Evolutionary conservation across 2,797 vertebrate genomes (phyloP).

Genomic region (Enoplosus armatus): DNA sequence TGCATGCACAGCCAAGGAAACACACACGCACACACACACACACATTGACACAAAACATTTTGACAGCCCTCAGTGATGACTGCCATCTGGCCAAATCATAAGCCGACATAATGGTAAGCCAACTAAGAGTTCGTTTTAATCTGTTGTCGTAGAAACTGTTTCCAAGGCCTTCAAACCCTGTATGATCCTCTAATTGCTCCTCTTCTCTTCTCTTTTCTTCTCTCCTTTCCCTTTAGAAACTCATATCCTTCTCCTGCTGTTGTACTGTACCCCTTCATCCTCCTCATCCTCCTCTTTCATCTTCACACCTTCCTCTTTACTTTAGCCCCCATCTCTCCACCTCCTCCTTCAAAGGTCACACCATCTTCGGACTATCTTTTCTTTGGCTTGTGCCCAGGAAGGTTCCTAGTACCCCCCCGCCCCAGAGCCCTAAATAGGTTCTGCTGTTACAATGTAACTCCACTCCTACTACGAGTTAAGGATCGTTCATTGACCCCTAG

Average conservation of each 20-base stretch:
- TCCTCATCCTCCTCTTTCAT: constrained; percentile 4
- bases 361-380: constrained; percentile 57
- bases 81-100: constrained; percentile 52
- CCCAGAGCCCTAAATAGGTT: constrained; percentile 27
- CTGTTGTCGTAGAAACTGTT: not conserved
- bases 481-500: constrained; percentile 24
- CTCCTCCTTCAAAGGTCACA: constrained; percentile 49
- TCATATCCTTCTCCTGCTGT: not conserved
- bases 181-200: not conserved
- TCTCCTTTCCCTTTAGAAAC: not conserved
- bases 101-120: not conserved
- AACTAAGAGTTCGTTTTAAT: constrained; percentile 15
- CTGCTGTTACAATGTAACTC: constrained; percentile 33
- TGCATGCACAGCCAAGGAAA: constrained; percentile 19
- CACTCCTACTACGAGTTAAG: constrained; percentile 15
- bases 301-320: constrained; percentile 24
- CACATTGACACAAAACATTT: not conserved
- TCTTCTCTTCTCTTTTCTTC: not conserved
- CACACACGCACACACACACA: not conserved
- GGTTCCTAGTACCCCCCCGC: not conserved
- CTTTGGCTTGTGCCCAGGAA: constrained; percentile 52
- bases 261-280: not conserved
- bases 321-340: constrained; percentile 11
- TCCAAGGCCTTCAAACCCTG: constrained; percentile 7
- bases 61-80: constrained; percentile 2